These are phyloP conservation scores for Progne subis DNA, from an alignment of 2,113 vertebrate species.

Conservation along the genomic window DNA sequence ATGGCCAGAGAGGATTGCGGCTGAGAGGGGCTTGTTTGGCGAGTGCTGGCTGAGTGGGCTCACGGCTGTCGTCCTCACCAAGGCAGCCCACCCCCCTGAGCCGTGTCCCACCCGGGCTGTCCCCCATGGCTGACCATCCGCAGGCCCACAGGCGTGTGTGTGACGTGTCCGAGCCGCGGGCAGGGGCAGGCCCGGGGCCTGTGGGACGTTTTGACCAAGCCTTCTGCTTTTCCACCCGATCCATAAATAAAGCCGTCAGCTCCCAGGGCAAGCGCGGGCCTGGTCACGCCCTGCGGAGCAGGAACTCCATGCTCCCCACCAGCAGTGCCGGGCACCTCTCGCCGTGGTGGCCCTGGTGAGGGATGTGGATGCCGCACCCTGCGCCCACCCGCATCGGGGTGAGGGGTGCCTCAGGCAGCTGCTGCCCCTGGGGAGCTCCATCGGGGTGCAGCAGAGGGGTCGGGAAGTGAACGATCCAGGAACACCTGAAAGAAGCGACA, in stretches of 20 bases:
- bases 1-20: background rate
- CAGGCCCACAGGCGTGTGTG: background rate
- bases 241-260: background rate
- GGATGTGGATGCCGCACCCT: accelerated
- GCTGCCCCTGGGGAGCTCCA: accelerated
- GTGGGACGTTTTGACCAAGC: background rate
- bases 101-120: background rate
- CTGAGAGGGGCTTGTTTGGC: background rate
- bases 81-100: background rate
- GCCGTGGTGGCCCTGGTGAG: accelerated
- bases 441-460: background rate
- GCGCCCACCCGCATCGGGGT: background rate
- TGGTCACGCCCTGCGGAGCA: background rate
- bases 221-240: background rate
- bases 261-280: background rate
- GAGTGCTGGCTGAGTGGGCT: background rate
- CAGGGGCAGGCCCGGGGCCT: background rate
- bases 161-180: background rate
- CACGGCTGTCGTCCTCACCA: background rate
- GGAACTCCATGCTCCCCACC: accelerated
- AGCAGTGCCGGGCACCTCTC: accelerated
- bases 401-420: accelerated
- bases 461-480: background rate
- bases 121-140: background rate
- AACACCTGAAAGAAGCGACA: background rate